phyloP scores from a whole-genome alignment of 2,888 invertebrate genomes.

The Autographa pulchrina region DNA sequence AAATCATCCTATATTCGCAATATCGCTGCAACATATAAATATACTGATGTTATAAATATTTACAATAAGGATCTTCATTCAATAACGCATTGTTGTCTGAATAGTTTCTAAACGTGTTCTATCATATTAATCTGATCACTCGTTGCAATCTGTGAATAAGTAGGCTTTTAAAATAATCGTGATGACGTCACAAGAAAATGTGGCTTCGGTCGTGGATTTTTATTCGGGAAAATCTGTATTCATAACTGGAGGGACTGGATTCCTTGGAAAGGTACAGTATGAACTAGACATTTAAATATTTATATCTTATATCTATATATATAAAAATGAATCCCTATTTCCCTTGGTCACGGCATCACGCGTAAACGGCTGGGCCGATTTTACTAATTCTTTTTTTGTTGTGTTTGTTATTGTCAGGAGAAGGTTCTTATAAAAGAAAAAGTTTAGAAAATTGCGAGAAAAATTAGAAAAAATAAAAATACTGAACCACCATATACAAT shows the following conservation, averaged over 20 bases:
- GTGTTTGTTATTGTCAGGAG: too few relatives aligned
- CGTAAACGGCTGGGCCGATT: too few relatives aligned
- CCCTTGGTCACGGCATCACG: too few relatives aligned
- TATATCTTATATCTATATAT: too few relatives aligned
- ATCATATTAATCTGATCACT: too few relatives aligned
- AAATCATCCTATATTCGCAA: not conserved
- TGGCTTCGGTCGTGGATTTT: slow-evolving; percentile 79
- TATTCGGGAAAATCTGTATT: slow-evolving; percentile 91
- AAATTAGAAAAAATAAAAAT: too few relatives aligned
- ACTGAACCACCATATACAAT: too few relatives aligned
- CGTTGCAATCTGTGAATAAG: not conserved
- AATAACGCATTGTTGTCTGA: slow-evolving; percentile 15
- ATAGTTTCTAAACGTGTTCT: not conserved
- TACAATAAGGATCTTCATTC: slow-evolving; percentile 6
- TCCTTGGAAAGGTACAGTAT: slow-evolving; percentile 92
- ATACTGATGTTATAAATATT: slow-evolving; percentile 6
- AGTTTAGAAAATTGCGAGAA: too few relatives aligned
- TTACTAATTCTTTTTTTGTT: too few relatives aligned
- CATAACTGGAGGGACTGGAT: slow-evolving; percentile 94
- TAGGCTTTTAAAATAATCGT: slow-evolving; percentile 31
- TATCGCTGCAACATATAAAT: not conserved
- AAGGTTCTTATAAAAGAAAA: too few relatives aligned
- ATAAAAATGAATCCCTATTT: too few relatives aligned
- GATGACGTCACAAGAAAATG: not conserved
- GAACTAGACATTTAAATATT: too few relatives aligned